Evolutionary conservation across 2,113 vertebrate genomes (phyloP), one percentile per base, ranked within the genome.

Genomic region (Vulpes ferrilata): DNA sequence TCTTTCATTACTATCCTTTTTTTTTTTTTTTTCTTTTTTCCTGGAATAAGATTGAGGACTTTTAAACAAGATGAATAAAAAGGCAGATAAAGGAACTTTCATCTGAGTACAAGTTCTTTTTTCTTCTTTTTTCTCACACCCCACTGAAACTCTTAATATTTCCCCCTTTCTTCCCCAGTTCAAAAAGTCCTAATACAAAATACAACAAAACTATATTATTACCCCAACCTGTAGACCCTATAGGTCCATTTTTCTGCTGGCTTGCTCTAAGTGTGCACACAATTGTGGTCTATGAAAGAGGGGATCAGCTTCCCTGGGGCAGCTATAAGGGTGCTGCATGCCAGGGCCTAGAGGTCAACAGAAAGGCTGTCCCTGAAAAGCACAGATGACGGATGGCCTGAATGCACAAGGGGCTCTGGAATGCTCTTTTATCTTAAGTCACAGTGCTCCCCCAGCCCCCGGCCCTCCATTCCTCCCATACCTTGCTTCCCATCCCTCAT

Each of bases 351-450:
- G 90, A 94, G 95, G 97, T 97, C 97, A 97, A 43, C 30, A 92
- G 94, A 95, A 90, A 94, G 71, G 43, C 69, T 79, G 65, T 78
- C 90, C 92, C 74, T 95, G 95, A 81, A 94, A 96, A 95, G 93
- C 90, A 83, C 83, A 96, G 88, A 96, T 97, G 96, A 97, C 92
- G 90, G 95, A 97, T 98, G 97, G 32, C 92, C 90, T 81, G 43
- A 71, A 93, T 69, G 92, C 38, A 64, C 92, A 94, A 35, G 71
- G 79, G 90, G 60, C 71, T 90, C 62, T 90, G 96, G 80, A 97
- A 95, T 96, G 90, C 67, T 95, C 96, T 98, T 98, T 98, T 91
- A 97, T 98, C 94, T 96, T 89, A 92, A 76, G 71, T 88, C 90
- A 59, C 81, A 73, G 51, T 88, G 90, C 86, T 95, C n/a, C 35